Evolutionary conservation across 92 coral and sea anemone genomes (phyloP).

Genomic region (Heliopora coerulea): DNA sequence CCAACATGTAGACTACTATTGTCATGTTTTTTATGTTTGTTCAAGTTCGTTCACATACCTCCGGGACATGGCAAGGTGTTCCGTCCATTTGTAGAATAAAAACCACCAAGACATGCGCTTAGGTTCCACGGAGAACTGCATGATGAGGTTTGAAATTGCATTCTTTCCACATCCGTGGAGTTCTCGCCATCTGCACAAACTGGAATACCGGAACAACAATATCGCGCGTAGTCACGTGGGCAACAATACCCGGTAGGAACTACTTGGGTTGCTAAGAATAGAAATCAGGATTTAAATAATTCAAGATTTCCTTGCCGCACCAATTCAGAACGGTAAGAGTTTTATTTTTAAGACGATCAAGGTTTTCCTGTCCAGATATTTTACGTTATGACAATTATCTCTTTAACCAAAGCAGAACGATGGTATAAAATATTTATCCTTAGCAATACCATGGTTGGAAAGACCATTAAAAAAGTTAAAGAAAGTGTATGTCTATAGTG

Average conservation of each 20-base stretch:
- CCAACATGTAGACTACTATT: background rate
- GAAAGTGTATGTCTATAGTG: too few species aligned
- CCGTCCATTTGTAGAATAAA: constrained; percentile 27
- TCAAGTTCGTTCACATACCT: constrained; percentile 38
- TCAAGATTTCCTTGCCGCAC: too few species aligned
- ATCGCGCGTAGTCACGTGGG: constrained; percentile 24
- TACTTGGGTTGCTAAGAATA: background rate
- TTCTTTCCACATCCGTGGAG: constrained; percentile 1
- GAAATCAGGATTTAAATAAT: background rate
- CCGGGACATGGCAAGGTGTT: constrained; percentile 55
- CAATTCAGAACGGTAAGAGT: too few species aligned
- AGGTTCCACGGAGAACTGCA: constrained; percentile 64
- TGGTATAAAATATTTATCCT: too few species aligned
- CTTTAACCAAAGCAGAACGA: too few species aligned
- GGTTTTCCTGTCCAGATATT: too few species aligned
- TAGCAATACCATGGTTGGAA: too few species aligned
- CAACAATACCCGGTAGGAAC: constrained; percentile 33
- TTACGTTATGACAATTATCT: too few species aligned
- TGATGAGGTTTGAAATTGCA: background rate
- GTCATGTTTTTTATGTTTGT: background rate
- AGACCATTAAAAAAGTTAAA: too few species aligned
- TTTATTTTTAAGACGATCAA: too few species aligned
- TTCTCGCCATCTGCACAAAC: constrained; percentile 35
- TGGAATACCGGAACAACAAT: constrained; percentile 40
- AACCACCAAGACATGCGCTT: constrained; percentile 62